A percentile compares a stretch with the other conserved stretches of the same genome.
These are phyloP conservation scores for Leptopilina syphax DNA, from an alignment of 2,888 invertebrate genomes.

Conservation along the genomic window DNA sequence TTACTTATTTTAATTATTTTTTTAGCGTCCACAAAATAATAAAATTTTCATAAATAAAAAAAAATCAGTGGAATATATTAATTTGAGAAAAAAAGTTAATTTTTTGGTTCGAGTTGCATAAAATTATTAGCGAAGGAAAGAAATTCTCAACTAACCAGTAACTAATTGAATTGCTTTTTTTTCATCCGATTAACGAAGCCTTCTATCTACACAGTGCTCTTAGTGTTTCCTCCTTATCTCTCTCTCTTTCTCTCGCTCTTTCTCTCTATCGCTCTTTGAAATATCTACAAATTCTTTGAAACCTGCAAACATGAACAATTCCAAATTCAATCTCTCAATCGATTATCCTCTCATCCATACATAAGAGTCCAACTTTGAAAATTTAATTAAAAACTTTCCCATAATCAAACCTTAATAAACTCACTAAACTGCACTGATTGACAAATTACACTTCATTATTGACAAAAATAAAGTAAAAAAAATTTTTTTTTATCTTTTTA, in stretches of 20 bases:
- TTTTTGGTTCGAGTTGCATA: constrained; percentile 24
- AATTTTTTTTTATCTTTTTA: too few species aligned
- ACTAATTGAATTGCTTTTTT: constrained; percentile 70
- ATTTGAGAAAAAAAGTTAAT: background rate
- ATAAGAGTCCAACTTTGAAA: too few species aligned
- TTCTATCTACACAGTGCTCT: constrained; percentile 41
- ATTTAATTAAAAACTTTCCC: too few species aligned
- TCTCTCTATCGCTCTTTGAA: background rate
- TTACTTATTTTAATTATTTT: too few species aligned
- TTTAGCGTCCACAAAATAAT: too few species aligned
- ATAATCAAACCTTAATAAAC: too few species aligned
- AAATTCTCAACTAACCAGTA: constrained; percentile 48
- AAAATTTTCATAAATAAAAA: too few species aligned
- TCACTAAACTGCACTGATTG: too few species aligned
- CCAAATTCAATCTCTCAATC: background rate
- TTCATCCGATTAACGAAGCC: constrained; percentile 74
- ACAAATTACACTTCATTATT: too few species aligned
- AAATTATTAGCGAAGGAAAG: constrained; percentile 43
- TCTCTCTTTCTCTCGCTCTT: background rate
- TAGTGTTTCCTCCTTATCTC: constrained; percentile 2
- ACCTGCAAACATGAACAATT: background rate
- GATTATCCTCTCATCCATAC: background rate
- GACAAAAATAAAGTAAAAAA: too few species aligned
- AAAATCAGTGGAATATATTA: too few species aligned
- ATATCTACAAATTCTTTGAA: constrained; percentile 5